Conservation (phyloP, 2,113 vertebrate genomes). For the Rostratula benghalensis region DNA sequence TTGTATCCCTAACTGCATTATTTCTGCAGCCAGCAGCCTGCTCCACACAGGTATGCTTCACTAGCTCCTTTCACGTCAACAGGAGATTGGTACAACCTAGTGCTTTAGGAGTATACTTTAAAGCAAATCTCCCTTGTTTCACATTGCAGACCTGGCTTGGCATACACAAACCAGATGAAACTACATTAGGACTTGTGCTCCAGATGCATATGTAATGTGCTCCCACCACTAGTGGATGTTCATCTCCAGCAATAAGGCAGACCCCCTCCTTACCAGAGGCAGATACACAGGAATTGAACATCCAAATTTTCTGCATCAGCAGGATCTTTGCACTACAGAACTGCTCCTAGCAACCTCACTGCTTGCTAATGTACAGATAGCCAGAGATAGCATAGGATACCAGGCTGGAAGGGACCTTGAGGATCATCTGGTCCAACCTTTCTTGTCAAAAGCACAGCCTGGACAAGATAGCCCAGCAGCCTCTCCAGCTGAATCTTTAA, state of each 20-base stretch:
- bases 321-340: background rate
- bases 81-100: background rate
- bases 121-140: background rate
- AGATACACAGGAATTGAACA: fast-evolving
- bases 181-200: background rate
- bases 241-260: background rate
- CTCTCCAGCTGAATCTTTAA: background rate
- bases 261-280: background rate
- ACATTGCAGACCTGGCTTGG: fast-evolving
- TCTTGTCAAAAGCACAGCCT: background rate
- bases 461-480: background rate
- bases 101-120: background rate
- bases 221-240: background rate
- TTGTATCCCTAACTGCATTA: background rate
- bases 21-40: background rate
- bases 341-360: background rate
- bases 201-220: background rate
- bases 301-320: background rate
- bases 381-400: background rate
- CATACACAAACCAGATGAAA: background rate
- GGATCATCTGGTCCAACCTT: background rate
- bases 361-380: background rate
- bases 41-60: background rate
- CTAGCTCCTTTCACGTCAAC: background rate
- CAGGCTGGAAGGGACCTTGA: background rate